phyloP scores from a whole-genome alignment of 2,888 invertebrate genomes.

The Metacarcinus magister region DNA sequence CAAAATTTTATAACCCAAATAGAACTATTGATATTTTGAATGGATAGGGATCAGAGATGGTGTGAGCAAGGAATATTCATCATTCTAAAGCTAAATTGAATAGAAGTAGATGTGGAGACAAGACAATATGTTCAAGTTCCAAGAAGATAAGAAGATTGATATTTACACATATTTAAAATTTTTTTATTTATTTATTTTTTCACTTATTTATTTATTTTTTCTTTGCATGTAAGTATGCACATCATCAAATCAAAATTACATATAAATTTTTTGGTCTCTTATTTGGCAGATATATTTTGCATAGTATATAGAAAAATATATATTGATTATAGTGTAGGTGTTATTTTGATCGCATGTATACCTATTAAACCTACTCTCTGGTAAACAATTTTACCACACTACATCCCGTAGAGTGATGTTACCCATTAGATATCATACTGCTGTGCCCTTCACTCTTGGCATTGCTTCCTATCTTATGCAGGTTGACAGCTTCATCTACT shows the following conservation, averaged over 20 bases:
- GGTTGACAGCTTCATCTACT: not conserved
- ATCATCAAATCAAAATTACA: not conserved
- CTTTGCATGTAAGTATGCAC: not conserved
- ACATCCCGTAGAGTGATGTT: not conserved
- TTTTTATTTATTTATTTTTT: too few species aligned
- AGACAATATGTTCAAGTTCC: not conserved
- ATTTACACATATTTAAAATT: not conserved
- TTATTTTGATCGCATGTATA: conserved; percentile 12
- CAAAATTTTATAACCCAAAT: too few species aligned
- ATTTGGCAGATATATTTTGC: not conserved
- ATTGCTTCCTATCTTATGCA: not conserved
- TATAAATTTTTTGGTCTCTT: not conserved
- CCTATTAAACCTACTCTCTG: not conserved
- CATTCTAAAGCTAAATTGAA: not conserved
- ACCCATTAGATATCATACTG: not conserved
- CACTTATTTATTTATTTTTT: not conserved
- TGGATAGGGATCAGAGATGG: not conserved
- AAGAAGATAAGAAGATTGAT: not conserved
- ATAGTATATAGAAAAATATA: not conserved
- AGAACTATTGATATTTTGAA: not conserved
- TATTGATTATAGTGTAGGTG: not conserved
- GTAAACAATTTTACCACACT: too few species aligned
- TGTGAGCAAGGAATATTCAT: not conserved
- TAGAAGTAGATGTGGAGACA: not conserved
- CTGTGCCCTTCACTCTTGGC: not conserved